Percentiles rank a stretch among this genome's conserved stretches.
These are phyloP conservation scores for Ladona fulva DNA, from an alignment of 1,140 invertebrate genomes.

Conservation along the genomic window DNA sequence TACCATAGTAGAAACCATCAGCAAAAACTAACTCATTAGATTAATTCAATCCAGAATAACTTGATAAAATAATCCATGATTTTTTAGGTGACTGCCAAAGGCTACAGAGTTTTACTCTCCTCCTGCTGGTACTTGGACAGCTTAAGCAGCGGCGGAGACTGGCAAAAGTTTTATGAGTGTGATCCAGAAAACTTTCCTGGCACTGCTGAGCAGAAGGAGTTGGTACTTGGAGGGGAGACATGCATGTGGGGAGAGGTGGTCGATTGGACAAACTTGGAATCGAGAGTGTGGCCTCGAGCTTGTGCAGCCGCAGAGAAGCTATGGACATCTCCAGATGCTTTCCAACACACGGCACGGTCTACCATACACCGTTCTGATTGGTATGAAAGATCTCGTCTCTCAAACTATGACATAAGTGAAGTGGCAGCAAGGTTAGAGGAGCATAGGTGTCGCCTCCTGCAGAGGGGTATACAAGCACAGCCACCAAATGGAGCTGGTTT, in stretches of 20 bases:
- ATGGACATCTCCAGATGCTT: slow-evolving; percentile 50
- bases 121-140: slow-evolving; percentile 82
- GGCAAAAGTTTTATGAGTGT: slow-evolving; percentile 64
- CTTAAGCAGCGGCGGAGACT: slow-evolving; percentile 59
- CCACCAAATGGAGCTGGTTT: slow-evolving; percentile 46
- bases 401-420: slow-evolving; percentile 31
- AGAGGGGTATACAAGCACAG: slow-evolving; percentile 58
- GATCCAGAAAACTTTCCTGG: slow-evolving; percentile 59
- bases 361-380: too few relatives aligned
- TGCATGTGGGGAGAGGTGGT: slow-evolving; percentile 88
- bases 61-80: too few relatives aligned
- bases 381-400: slow-evolving; percentile 37
- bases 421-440: slow-evolving; percentile 62
- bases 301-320: slow-evolving; percentile 74
- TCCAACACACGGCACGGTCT: slow-evolving; percentile 19
- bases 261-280: slow-evolving; percentile 52
- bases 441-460: slow-evolving; percentile 74
- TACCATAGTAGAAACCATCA: too few relatives aligned
- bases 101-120: slow-evolving; percentile 58
- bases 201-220: slow-evolving; percentile 34
- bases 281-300: slow-evolving; percentile 67
- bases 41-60: too few relatives aligned
- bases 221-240: slow-evolving; percentile 78
- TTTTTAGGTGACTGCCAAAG: slow-evolving; percentile 42
- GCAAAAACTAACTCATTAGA: too few relatives aligned